These are phyloP conservation scores for Carassius auratus DNA, from an alignment of 2,113 vertebrate genomes.

Conservation along the genomic window DNA sequence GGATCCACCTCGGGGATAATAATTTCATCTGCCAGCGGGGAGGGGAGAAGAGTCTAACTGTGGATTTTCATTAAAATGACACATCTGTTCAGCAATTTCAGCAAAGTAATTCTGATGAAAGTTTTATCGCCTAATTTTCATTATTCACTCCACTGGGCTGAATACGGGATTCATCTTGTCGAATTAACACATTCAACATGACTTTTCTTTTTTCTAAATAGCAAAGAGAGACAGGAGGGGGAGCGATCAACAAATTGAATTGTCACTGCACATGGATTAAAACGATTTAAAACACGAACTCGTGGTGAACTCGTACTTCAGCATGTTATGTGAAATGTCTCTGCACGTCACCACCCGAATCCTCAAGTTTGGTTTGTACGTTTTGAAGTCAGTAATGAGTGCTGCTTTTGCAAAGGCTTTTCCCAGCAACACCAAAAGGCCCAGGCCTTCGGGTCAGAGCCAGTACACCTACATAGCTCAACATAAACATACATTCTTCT, in stretches of 20 bases:
- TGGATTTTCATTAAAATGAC: slow-evolving; percentile 99
- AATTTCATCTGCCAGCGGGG: slow-evolving; percentile 96
- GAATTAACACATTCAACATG: slow-evolving; percentile 99
- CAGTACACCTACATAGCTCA: background rate
- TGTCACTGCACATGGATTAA: slow-evolving; percentile 98
- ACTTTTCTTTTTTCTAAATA: slow-evolving; percentile 78
- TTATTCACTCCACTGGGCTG: slow-evolving; percentile 99
- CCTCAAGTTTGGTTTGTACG: background rate
- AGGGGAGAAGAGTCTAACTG: slow-evolving; percentile 91
- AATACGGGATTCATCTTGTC: slow-evolving; percentile 99
- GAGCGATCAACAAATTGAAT: slow-evolving; percentile 99
- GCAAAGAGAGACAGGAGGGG: slow-evolving; percentile 74
- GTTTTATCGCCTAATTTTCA: slow-evolving; percentile 99
- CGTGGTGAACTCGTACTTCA: slow-evolving; percentile 75
- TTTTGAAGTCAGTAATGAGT: background rate
- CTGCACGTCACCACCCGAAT: slow-evolving; percentile 14
- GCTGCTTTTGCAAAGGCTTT: background rate
- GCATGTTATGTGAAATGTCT: slow-evolving; percentile 74
- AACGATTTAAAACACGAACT: slow-evolving; percentile 88
- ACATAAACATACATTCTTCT: slow-evolving; percentile 11
- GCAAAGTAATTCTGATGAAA: slow-evolving; percentile 99
- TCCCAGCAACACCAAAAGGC: background rate
- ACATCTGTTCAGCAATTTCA: slow-evolving; percentile 99
- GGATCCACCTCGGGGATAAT: slow-evolving; percentile 98
- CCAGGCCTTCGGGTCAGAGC: background rate